Conservation (phyloP, 2,888 invertebrate genomes). For the Hirtodrosophila alboralis region DNA sequence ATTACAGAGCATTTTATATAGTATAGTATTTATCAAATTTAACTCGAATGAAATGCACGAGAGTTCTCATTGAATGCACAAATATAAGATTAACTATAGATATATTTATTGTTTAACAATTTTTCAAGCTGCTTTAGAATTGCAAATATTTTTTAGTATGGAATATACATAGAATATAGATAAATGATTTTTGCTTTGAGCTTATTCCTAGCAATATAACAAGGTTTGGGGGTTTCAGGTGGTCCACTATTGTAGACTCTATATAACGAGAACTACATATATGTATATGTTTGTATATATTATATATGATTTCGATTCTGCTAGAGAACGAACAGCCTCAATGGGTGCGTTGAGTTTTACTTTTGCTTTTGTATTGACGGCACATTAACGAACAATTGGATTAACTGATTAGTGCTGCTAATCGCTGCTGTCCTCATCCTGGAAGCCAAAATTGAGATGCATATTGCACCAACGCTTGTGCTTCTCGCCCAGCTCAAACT, state of each 20-base stretch:
- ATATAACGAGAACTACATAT: constrained; percentile 21
- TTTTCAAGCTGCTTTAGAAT: neutral
- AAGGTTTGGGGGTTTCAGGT: constrained; percentile 9
- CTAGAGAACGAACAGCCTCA: constrained; percentile 53
- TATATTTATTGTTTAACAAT: constrained; percentile 4
- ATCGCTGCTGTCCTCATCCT: constrained; percentile 16
- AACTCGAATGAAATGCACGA: constrained; percentile 40
- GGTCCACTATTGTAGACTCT: constrained; percentile 32
- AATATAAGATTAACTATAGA: constrained; percentile 1
- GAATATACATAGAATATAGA: constrained; percentile 16
- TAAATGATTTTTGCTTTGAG: constrained; percentile 31
- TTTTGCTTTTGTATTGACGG: constrained; percentile 5
- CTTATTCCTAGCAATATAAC: constrained; percentile 21
- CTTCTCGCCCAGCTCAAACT: constrained; percentile 78
- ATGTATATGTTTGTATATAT: constrained; percentile 12
- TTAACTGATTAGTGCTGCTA: constrained; percentile 3
- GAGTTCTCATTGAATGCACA: constrained; percentile 13
- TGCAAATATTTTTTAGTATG: constrained; percentile 10
- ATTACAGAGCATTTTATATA: constrained; percentile 30
- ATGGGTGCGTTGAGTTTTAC: constrained; percentile 34
- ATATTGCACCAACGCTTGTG: constrained; percentile 83
- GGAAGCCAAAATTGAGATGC: constrained; percentile 80
- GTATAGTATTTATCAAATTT: constrained; percentile 13
- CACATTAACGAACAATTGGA: constrained; percentile 24
- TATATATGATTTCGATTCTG: constrained; percentile 36